Evolutionary conservation across 2,113 vertebrate genomes (phyloP).

Genomic region (Toxotes jaculatrix): DNA sequence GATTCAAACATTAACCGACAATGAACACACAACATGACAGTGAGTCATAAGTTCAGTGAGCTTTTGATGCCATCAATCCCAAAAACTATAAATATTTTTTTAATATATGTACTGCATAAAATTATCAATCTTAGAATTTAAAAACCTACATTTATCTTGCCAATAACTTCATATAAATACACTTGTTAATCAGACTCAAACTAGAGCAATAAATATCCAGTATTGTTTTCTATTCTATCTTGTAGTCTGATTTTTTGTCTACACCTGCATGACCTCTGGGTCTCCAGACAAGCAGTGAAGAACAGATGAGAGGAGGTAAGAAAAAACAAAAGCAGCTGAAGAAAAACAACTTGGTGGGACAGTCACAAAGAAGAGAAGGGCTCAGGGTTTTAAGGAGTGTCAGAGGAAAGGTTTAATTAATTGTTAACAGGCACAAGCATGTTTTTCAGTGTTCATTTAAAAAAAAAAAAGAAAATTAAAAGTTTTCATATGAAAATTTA

Average conservation of each 20-base stretch:
- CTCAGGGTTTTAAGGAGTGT: no score
- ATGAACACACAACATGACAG: neutral
- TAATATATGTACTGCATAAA: neutral
- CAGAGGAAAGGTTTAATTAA: no score
- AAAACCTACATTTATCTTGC: neutral
- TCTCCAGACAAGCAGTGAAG: no score
- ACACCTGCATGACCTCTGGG: no score
- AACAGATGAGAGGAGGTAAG: no score
- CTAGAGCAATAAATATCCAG: constrained; percentile 33
- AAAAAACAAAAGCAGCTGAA: no score
- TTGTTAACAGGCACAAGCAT: no score
- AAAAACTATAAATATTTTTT: neutral
- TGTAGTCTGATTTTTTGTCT: neutral
- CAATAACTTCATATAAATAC: neutral
- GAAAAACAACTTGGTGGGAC: no score
- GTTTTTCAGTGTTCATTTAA: no score
- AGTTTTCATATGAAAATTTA: no score
- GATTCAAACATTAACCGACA: constrained; percentile 41
- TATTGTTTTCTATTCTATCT: constrained; percentile 37
- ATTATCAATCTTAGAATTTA: neutral
- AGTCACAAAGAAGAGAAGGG: no score
- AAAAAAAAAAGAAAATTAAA: no score
- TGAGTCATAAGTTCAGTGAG: constrained; percentile 4
- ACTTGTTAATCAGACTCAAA: constrained; percentile 1
- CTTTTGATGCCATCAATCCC: neutral